phyloP scores from a whole-genome alignment of 2,888 invertebrate genomes.

The Lasioglossum figueresi region DNA sequence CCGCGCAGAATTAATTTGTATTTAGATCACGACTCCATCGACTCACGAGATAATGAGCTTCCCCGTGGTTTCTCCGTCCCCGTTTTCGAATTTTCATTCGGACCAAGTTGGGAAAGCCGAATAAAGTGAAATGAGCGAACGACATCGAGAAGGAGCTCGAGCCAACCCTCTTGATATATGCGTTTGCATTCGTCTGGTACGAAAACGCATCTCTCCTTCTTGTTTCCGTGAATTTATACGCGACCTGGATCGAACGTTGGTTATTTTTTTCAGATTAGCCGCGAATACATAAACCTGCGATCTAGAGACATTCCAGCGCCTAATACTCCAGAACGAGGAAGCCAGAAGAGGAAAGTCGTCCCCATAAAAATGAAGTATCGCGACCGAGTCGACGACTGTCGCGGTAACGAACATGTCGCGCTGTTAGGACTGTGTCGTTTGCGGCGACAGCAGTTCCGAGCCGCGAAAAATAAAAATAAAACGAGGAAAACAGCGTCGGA shows the following conservation, averaged over 20 bases:
- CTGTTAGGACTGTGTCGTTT: not conserved
- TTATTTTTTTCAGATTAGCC: not conserved
- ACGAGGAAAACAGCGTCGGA: conserved; percentile 9
- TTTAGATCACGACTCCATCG: conserved; percentile 4
- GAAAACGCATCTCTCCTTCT: conserved; percentile 46
- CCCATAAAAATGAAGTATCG: not conserved
- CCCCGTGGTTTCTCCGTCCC: conserved; percentile 1
- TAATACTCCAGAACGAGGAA: not conserved
- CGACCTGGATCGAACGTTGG: not conserved
- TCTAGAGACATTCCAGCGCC: not conserved
- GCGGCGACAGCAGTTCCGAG: not conserved
- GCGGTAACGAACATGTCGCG: not conserved
- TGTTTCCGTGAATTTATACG: conserved; percentile 48
- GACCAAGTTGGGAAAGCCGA: conserved; percentile 45
- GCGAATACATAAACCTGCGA: not conserved
- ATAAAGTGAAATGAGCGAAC: conserved; percentile 64
- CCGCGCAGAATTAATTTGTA: not conserved
- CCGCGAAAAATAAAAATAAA: conserved; percentile 2
- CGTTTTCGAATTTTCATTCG: conserved; percentile 64
- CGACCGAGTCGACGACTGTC: not conserved
- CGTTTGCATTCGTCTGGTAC: conserved; percentile 65
- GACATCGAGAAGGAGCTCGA: conserved; percentile 61
- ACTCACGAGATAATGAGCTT: conserved; percentile 8
- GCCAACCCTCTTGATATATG: conserved; percentile 66
- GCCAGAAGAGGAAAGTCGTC: not conserved